Conservation (phyloP, 2,888 invertebrate species). For the Anthrax anthrax region DNA sequence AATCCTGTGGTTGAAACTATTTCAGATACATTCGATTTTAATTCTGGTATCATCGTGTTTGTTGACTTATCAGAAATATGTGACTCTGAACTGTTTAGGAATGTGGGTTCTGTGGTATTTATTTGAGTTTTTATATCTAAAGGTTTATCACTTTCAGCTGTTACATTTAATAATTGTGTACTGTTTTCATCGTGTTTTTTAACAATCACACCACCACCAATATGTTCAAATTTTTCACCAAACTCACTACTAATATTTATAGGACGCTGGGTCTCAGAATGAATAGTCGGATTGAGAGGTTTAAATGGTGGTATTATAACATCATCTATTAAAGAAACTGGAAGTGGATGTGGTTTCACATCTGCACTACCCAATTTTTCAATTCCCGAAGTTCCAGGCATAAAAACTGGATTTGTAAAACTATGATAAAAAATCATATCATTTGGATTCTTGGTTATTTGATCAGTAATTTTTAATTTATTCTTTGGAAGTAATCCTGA, state of each 20-base stretch:
- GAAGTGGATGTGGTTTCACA: slow-evolving; percentile 51
- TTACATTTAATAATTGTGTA: too few species aligned
- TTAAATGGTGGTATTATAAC: slow-evolving; percentile 27
- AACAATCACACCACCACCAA: slow-evolving; percentile 33
- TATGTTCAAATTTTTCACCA: slow-evolving; percentile 28
- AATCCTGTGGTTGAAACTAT: background rate
- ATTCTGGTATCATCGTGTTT: background rate
- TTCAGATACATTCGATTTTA: background rate
- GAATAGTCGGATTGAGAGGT: slow-evolving; percentile 21
- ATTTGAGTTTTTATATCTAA: background rate
- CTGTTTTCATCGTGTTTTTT: slow-evolving; percentile 24
- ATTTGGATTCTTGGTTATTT: slow-evolving; percentile 17
- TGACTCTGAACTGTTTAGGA: too few species aligned
- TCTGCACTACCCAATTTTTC: slow-evolving; percentile 47
- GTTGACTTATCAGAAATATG: background rate
- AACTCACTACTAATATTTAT: slow-evolving; percentile 9
- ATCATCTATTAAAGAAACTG: slow-evolving; percentile 40
- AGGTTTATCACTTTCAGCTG: too few species aligned
- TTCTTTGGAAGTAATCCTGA: slow-evolving; percentile 15
- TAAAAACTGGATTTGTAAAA: slow-evolving; percentile 50
- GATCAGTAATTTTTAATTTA: slow-evolving; percentile 10
- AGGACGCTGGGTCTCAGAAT: background rate
- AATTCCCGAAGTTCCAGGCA: slow-evolving; percentile 44
- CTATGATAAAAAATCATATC: slow-evolving; percentile 42
- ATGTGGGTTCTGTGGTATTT: background rate